phyloP scores from a whole-genome alignment of 2,888 invertebrate species.

The Cabera pusaria region DNA sequence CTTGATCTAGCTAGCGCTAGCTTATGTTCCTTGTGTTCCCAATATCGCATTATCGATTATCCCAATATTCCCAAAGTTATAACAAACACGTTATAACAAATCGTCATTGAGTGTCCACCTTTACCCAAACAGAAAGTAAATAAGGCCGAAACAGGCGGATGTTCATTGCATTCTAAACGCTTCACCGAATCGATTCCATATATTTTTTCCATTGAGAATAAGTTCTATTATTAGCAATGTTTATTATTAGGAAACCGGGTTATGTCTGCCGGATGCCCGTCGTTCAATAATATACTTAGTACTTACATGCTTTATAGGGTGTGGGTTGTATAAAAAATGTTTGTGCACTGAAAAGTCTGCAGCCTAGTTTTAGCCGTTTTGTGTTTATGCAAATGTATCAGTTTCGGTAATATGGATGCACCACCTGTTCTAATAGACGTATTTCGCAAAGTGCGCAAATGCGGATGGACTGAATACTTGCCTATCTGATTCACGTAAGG shows the following conservation, averaged over 20 bases:
- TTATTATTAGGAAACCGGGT: slow-evolving; percentile 32
- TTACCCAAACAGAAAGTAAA: slow-evolving; percentile 21
- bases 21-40: no score
- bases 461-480: no score
- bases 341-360: slow-evolving; percentile 10
- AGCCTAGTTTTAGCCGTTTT: slow-evolving; percentile 11
- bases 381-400: slow-evolving; percentile 1
- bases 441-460: no score
- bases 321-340: slow-evolving; percentile 7
- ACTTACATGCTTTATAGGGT: slow-evolving; percentile 12
- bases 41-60: no score
- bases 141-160: slow-evolving; percentile 33
- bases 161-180: slow-evolving; percentile 27
- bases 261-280: slow-evolving; percentile 24
- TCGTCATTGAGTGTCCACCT: slow-evolving; percentile 15
- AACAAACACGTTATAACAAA: no score
- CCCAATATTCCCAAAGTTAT: no score
- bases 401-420: slow-evolving; percentile 14
- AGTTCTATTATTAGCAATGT: slow-evolving; percentile 28
- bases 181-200: slow-evolving; percentile 27
- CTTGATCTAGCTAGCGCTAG: no score
- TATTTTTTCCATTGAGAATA: slow-evolving; percentile 31
- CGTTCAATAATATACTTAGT: slow-evolving; percentile 3
- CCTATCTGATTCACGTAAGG: no score
- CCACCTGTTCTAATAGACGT: slow-evolving; percentile 21